Base-by-base conservation (phyloP, 2,113 vertebrate genomes). In the Gymnobelideus leadbeateri region DNA sequence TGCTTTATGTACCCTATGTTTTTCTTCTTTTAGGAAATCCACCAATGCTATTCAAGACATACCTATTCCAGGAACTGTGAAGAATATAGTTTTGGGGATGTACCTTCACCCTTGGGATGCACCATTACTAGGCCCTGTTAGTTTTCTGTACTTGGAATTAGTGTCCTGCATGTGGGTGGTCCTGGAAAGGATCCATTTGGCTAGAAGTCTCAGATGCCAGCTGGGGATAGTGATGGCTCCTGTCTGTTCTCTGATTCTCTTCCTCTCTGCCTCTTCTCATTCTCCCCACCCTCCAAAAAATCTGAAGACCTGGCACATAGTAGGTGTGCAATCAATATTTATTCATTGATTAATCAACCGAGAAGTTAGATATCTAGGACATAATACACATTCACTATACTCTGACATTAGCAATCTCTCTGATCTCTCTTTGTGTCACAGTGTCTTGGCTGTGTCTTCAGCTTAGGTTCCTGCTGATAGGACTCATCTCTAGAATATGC, bases 1-100 rank as follows among this genome's bases (percentile, higher is more conserved):
- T 92, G 49, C 89, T 96, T 95, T 92, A 52, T 92, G 93, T 95
- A 49, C 2, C 68, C 8, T 31, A 93, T 26, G 61, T 95, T 95
- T 97, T 89, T 94, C 46, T 96, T 96, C 90, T 3, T 57, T 92
- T 96, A 95, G 54, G 95, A 96, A 94, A 92, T 94, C 91, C 94
- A 55, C 37, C 54, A 2, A 25, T 96, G 51, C 68, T 55, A 50
- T 92, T 97, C 91, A 55, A 14, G 91, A 93, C 23, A 3, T 96
- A 50, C 21, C 61, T 52, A 24, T 95, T 51, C 21, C 54, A 84
- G 37, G 24, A 19, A 96, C 51, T 94, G 91, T 61, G 89, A 16
- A 24, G 12, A 97, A 2, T 1, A 93, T 11, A 43, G 54, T 51
- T 84, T 84, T 23, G 1, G n/a, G n/a, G n/a, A 43, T 84, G 6